Conservation (phyloP, 2,888 invertebrate genomes). For the Galeopsomyia nigrocyanea region DNA sequence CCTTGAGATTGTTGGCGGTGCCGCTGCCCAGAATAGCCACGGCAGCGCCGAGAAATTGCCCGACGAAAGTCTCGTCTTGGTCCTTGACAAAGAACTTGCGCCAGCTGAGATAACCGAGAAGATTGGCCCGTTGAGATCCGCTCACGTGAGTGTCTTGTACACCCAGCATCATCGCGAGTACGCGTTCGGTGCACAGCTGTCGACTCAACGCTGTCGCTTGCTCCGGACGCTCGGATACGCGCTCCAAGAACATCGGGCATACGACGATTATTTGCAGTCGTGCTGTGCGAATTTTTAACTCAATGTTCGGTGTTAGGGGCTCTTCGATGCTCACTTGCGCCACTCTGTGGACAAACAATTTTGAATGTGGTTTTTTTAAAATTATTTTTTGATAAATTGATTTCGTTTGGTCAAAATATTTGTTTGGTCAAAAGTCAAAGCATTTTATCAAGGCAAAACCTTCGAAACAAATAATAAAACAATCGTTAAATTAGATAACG, state of each 20-base stretch:
- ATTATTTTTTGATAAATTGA: too few relatives aligned
- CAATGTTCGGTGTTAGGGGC: conserved; percentile 69
- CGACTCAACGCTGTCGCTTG: conserved; percentile 72
- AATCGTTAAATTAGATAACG: too few relatives aligned
- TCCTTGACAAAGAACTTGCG: conserved; percentile 84
- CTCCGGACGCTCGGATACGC: conserved; percentile 72
- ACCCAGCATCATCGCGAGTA: conserved; percentile 85
- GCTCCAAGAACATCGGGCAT: conserved; percentile 81
- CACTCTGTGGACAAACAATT: conserved; percentile 71
- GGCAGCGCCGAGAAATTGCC: conserved; percentile 86
- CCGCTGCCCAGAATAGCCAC: conserved; percentile 78
- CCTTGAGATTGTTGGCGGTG: conserved; percentile 53
- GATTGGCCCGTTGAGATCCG: conserved; percentile 77
- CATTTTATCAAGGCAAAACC: background rate
- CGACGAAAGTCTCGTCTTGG: conserved; percentile 87
- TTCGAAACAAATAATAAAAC: too few relatives aligned
- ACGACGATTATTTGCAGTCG: conserved; percentile 85
- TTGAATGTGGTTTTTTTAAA: conserved; percentile 51
- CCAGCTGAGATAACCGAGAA: conserved; percentile 84
- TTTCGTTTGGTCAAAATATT: too few relatives aligned
- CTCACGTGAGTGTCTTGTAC: conserved; percentile 81
- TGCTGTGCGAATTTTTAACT: conserved; percentile 74
- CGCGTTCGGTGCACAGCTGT: conserved; percentile 78
- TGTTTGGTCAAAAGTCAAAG: conserved; percentile 19
- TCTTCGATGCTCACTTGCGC: conserved; percentile 83